Evolutionary conservation across 2,113 vertebrate species (phyloP), one percentile per base, ranked within the genome.

Genomic region (Cercopithecus mona): DNA sequence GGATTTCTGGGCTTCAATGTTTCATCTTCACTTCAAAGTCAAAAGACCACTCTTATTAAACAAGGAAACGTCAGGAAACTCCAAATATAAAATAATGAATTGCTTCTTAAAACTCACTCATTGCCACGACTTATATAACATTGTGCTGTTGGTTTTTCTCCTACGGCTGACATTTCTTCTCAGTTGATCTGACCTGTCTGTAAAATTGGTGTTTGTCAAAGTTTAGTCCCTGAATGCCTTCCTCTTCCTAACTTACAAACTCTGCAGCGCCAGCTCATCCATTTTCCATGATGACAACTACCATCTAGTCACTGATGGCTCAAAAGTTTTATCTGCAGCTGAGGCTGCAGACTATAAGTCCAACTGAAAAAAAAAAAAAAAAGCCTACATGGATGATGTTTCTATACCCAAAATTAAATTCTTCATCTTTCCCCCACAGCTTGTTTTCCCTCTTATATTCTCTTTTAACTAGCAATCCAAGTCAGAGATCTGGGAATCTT

Each of bases 331-430:
- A 55, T 48, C 52, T 75, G 38, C 32, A 57, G 38, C 68, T 57
- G 14, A 90, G 43, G 14, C 22, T 93, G 85, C 22, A 68, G 32
- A 55, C 75, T 75, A 0, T 35, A 59, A 48, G 45, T 43, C 27
- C 35, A 76, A 76, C 11, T 52, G 30, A 1, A 4, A 35, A 68
- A 59, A 50, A 48, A 59, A 48, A 48, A 50, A 57, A 70, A 48
- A 52, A 72, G n/a, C 9, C 81, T 35, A 70, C 35, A 38, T 17
- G n/a, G n/a, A 48, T 73, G 20, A 30, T 72, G 78, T 55, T 84
- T 72, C 40, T 68, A 83, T 22, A 70, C 30, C 25, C 88, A 76
- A 94, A 96, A 40, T 25, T 76, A 82, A 91, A 91, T 76, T 90
- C 43, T 72, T 78, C 48, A 88, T 43, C 35, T 94, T 48, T 86